Evolutionary conservation across 2,888 invertebrate genomes (phyloP).

Genomic region (Calameuta pallipes): DNA sequence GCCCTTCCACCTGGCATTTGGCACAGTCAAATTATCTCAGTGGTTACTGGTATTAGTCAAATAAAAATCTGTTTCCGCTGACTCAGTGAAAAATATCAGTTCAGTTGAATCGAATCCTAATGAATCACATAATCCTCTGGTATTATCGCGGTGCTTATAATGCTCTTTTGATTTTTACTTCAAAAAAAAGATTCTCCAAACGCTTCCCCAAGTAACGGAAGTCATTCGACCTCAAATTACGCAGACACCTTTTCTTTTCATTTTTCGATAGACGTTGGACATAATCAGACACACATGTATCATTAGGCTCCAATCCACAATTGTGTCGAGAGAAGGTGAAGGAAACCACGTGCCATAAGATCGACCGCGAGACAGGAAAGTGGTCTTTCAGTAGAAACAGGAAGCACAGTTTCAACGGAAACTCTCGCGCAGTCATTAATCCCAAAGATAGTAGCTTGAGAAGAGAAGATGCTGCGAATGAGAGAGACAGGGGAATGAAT

Average conservation of each 20-base stretch:
- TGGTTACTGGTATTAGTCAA: background rate
- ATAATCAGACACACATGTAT: background rate
- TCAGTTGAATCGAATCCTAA: background rate
- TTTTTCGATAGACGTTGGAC: background rate
- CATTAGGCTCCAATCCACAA: background rate
- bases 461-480: conserved; percentile 19
- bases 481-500: conserved; percentile 11
- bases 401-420: conserved; percentile 24
- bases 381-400: conserved; percentile 11
- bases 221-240: background rate
- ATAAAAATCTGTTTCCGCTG: background rate
- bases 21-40: background rate
- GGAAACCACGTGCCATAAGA: background rate
- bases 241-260: background rate
- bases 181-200: background rate
- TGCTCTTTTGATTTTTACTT: background rate
- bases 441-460: conserved; percentile 38
- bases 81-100: background rate
- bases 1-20: background rate
- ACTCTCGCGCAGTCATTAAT: conserved; percentile 45
- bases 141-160: background rate
- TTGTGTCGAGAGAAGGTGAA: background rate
- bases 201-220: background rate
- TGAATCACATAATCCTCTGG: background rate
- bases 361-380: background rate